These are phyloP conservation scores for Aplodontia rufa DNA, from an alignment of 2,113 vertebrate species.

Conservation along the genomic window DNA sequence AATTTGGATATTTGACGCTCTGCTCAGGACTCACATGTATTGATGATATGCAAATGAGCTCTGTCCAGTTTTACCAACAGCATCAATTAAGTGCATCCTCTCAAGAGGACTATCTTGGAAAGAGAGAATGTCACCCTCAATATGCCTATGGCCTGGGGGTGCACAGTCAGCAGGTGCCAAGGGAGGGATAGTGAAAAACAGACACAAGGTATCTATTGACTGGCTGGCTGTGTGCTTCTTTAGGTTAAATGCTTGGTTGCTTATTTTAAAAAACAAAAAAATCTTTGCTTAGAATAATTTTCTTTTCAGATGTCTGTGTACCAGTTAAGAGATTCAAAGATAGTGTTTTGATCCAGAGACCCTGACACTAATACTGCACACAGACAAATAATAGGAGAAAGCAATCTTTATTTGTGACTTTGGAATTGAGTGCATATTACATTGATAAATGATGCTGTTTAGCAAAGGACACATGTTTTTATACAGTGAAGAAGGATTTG, in stretches of 20 bases:
- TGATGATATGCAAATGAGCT: constrained; percentile 30
- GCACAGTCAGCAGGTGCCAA: constrained; percentile 11
- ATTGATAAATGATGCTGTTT: neutral
- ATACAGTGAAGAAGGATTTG: neutral
- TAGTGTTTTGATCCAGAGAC: neutral
- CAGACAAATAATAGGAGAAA: neutral
- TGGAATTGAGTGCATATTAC: neutral
- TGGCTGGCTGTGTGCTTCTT: neutral
- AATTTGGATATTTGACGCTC: constrained; percentile 24
- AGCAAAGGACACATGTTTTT: neutral
- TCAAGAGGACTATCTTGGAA: constrained; percentile 5
- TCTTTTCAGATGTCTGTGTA: constrained; percentile 4
- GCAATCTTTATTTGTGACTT: neutral
- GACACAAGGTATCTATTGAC: neutral
- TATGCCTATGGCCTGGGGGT: neutral
- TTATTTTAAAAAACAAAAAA: neutral
- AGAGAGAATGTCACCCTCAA: constrained; percentile 7
- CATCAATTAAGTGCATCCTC: neutral
- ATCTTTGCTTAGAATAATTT: neutral
- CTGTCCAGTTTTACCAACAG: neutral
- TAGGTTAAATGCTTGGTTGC: neutral
- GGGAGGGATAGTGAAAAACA: neutral
- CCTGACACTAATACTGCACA: neutral
- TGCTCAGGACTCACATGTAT: constrained; percentile 10
- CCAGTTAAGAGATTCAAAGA: constrained; percentile 11